Conservation (phyloP, 2,888 invertebrate genomes). For the Harpalus rubripes region DNA sequence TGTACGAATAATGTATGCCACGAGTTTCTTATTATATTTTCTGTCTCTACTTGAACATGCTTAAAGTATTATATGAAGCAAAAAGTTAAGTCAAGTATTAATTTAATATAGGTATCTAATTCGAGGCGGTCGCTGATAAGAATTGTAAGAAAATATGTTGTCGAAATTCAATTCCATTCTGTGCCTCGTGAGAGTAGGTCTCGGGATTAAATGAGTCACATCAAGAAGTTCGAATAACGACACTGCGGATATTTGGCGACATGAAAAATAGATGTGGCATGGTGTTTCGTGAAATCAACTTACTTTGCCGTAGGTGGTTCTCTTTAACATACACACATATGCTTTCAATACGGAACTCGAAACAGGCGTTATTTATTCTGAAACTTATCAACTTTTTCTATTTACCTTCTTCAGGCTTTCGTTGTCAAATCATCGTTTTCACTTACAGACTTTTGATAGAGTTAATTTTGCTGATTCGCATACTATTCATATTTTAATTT, state of each 20-base stretch:
- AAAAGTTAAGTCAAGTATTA: background rate
- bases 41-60: too few relatives aligned
- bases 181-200: constrained; percentile 13
- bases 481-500: background rate
- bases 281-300: constrained; percentile 20
- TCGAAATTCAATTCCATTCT: constrained; percentile 36
- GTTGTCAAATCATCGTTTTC: background rate
- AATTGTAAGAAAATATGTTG: constrained; percentile 41
- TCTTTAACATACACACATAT: constrained; percentile 18
- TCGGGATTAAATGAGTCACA: constrained; percentile 27
- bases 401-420: background rate
- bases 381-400: constrained; percentile 3
- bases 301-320: background rate
- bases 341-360: constrained; percentile 2
- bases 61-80: background rate
- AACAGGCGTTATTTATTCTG: background rate
- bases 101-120: constrained; percentile 10
- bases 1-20: too few relatives aligned
- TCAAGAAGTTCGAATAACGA: constrained; percentile 40
- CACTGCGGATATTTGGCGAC: constrained; percentile 30
- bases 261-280: constrained; percentile 22
- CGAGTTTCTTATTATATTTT: too few relatives aligned
- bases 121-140: background rate
- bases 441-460: background rate
- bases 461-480: background rate